Base-by-base conservation (phyloP, 2,797 vertebrate species). In the Alca torda region DNA sequence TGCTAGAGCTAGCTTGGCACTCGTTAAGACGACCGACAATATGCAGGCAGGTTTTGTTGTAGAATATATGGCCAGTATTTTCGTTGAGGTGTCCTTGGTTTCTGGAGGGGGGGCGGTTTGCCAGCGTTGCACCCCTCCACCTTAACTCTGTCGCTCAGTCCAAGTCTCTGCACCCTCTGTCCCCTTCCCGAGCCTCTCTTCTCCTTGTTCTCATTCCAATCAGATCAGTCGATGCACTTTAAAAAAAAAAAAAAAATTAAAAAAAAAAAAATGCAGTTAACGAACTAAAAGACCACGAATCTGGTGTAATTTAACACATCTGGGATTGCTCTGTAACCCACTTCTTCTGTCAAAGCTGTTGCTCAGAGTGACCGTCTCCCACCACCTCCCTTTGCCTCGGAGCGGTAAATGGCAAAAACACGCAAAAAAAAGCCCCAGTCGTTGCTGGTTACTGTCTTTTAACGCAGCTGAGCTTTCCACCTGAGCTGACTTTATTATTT, bases 61-160 rank as follows among this genome's bases (percentile, higher is more conserved):
- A 93, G 97, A 97, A 90, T 93, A 92, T 87, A 97, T 85, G 98
- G 97, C 98, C 97, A 98, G 98, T 98, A 97, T 97, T 97, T 97
- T 91, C 24, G 8, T 95, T 93, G 86, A 96, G 95, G 84, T 96
- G 95, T 97, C 92, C 85, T 93, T 92, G 86, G 63, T 88, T 95
- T 94, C 80, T 93, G 93, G 89, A 87, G 95, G 91, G 73, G 84
- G 31, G 41, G 83, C 90, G 79, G 82, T 96, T 97, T 96, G 95
- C 95, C 96, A 90, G 87, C 61, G 0, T 96, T 97, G 97, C 89
- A 75, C 70, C 92, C 87, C 87, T 96, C 73, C 80, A 87, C 95
- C 61, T 86, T 95, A 95, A 95, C 82, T 95, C 53, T 95, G 25
- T 97, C 4, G 81, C 95, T 96, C 93, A 96, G 97, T 96, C 95